Conservation (phyloP, 2,797 vertebrate genomes). For the Mionectes olivaceus region DNA sequence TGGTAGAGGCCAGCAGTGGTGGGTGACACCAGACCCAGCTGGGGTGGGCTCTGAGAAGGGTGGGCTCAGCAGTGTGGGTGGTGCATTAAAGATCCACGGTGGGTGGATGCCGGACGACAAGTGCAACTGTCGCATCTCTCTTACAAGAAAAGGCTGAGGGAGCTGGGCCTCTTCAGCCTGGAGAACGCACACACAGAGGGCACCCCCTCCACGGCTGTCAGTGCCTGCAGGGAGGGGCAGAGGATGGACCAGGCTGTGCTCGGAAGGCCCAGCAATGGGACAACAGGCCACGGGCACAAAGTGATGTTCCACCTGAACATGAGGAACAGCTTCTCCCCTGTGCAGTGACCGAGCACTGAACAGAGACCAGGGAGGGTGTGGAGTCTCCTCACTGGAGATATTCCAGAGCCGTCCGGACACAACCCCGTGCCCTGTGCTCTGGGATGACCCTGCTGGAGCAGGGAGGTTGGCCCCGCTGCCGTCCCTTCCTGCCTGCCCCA, state of each 20-base stretch:
- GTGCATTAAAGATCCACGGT: too few relatives aligned
- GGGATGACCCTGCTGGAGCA: neutral
- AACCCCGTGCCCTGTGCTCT: neutral
- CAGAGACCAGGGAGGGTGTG: neutral
- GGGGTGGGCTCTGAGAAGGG: neutral
- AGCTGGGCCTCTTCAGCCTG: neutral
- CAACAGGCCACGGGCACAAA: neutral
- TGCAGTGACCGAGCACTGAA: neutral
- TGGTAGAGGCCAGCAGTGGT: neutral
- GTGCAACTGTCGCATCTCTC: neutral
- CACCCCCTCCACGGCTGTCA: too few relatives aligned
- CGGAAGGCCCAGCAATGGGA: neutral
- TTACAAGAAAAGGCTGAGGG: neutral
- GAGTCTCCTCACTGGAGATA: neutral
- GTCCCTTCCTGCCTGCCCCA: neutral
- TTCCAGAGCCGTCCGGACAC: neutral
- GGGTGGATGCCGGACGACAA: neutral
- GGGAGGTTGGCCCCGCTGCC: neutral
- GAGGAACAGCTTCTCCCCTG: neutral
- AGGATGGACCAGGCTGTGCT: neutral
- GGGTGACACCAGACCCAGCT: neutral
- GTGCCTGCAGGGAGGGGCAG: neutral
- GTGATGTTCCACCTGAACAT: neutral
- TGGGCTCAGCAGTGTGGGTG: neutral
- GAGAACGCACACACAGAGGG: too few relatives aligned